Base-by-base conservation (phyloP, 2,113 vertebrate species). In the Oceanites oceanicus region DNA sequence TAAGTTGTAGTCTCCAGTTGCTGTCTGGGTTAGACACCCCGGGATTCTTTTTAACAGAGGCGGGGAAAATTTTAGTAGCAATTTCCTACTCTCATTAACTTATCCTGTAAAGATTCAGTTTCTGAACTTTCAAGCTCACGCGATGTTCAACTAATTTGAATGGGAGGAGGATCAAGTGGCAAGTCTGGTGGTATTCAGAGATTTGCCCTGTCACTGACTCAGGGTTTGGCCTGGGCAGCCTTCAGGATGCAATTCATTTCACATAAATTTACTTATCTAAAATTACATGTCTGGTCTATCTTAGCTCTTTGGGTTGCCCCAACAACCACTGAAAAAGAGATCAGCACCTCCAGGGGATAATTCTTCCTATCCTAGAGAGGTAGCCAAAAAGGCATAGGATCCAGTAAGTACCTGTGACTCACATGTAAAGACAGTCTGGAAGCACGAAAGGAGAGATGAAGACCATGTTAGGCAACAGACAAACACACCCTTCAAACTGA, bases 11-110 rank as follows among this genome's bases (percentile, higher is more conserved):
- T 96, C 96, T 97, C 80, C 92, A 95, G 91, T 96, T 96, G 91
- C 92, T 78, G 92, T 96, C 92, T 97, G 97, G 94, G 74, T 96
- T 94, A 94, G 94, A 89, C 90, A 92, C 88, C 84, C 94, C 27
- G 11, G 93, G 95, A 91, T 95, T 96, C 93, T 93, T 97, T 94
- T 94, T 92, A 92, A 95, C 95, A 95, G 90, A 95, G 96, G 92
- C 82, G 47, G 91, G 77, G 91, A 95, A 95, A 88, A 92, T 76
- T 65, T 95, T 94, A 89, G 94, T 58, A 92, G 95, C 94, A 85
- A 94, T 92, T 96, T 97, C 95, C 97, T 95, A 49, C 62, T 89
- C 86, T 90, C 80, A 6, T 94, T 95, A 93, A 80, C 86, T 89
- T 86, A 27, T 1, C 52, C 86, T 81, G 82, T 81, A 86, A 91